A percentile compares a stretch with the other conserved stretches of the same genome.
Evolutionary conservation across 2,888 invertebrate species (phyloP).

Genomic region (Cactoblastis cactorum): DNA sequence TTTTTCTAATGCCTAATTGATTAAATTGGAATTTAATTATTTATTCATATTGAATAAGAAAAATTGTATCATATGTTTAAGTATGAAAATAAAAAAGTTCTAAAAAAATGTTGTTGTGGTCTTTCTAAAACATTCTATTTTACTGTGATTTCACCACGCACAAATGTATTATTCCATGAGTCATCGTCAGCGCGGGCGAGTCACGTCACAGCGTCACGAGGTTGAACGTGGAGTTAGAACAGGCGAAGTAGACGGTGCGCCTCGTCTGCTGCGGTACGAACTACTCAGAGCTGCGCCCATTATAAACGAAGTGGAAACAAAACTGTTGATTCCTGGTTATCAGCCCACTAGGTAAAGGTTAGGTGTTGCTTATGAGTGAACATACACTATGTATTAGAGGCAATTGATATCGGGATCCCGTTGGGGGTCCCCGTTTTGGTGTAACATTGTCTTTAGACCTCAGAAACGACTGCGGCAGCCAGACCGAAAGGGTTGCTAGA

Average conservation of each 20-base stretch:
- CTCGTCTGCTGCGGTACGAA: conserved; percentile 32
- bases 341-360: conserved; percentile 76
- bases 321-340: conserved; percentile 59
- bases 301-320: conserved; percentile 44
- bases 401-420: conserved; percentile 37
- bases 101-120: conserved; percentile 43
- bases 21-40: conserved; percentile 63
- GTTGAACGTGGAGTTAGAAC: conserved; percentile 38
- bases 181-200: conserved; percentile 58
- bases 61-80: conserved; percentile 76
- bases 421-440: conserved; percentile 44
- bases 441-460: conserved; percentile 65
- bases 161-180: conserved; percentile 78
- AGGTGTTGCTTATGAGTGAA: conserved; percentile 30
- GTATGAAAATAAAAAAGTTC: conserved; percentile 71
- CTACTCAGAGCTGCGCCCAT: conserved; percentile 39
- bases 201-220: conserved; percentile 42
- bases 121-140: conserved; percentile 43
- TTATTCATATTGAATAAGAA: conserved; percentile 78
- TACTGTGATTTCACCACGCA: conserved; percentile 63
- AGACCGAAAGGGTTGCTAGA: too few relatives aligned
- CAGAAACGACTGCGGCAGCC: conserved; percentile 39
- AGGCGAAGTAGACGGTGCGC: conserved; percentile 18
- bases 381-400: conserved; percentile 34
- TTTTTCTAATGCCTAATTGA: conserved; percentile 52